A percentile compares a stretch with the other conserved stretches of the same genome.
Conservation (phyloP, 2,113 vertebrate genomes). For the Suricata suricatta region DNA sequence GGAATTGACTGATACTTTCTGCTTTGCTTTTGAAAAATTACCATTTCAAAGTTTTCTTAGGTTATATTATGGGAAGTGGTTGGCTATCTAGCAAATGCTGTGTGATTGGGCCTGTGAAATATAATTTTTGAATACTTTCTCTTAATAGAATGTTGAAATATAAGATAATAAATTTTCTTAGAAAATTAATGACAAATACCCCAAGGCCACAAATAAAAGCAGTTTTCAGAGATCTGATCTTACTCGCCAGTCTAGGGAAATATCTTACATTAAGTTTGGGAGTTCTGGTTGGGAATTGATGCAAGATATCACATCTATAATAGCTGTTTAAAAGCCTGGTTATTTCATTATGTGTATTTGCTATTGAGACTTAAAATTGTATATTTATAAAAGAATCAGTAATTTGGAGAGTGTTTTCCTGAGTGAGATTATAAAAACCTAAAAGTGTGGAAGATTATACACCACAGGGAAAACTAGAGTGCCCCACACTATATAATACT, state of each 20-base stretch:
- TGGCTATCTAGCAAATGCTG: not conserved
- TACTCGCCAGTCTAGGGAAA: not conserved
- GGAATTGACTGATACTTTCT: not conserved
- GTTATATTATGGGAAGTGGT: not conserved
- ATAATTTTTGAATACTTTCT: not conserved
- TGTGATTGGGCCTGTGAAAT: not conserved
- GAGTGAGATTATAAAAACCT: constrained; percentile 52
- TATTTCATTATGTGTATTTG: constrained; percentile 20
- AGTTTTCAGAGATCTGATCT: not conserved
- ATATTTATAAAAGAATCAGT: constrained; percentile 32
- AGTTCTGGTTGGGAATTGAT: not conserved
- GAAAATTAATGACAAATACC: not conserved
- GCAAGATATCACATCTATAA: not conserved
- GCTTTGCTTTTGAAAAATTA: not conserved
- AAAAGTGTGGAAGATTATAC: constrained; percentile 55
- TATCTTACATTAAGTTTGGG: not conserved
- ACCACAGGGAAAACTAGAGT: constrained; percentile 37
- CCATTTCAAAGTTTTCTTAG: not conserved
- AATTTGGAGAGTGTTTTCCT: constrained; percentile 55
- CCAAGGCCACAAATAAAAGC: not conserved
- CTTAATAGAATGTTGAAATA: not conserved
- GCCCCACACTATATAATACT: constrained; percentile 30
- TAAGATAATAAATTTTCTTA: not conserved
- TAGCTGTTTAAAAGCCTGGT: not conserved
- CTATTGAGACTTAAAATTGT: constrained; percentile 31